Conservation (phyloP, 1,140 invertebrate species). For the Bombus ignitus region DNA sequence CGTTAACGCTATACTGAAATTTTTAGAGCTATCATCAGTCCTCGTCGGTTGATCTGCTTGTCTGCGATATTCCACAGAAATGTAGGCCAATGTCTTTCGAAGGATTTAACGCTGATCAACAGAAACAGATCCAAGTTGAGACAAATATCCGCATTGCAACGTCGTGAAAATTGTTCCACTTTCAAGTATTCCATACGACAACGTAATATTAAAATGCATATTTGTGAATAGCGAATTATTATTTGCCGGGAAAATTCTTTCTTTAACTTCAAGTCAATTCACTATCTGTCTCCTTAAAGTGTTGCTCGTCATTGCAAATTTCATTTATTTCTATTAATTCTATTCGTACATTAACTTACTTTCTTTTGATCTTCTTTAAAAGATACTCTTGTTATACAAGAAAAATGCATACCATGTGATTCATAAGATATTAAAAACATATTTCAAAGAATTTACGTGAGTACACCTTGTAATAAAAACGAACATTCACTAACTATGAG, state of each 20-base stretch:
- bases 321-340: not conserved
- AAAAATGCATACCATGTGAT: too few relatives aligned
- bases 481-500: too few relatives aligned
- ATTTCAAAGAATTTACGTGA: too few relatives aligned
- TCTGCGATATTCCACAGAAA: not conserved
- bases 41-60: conserved; percentile 4
- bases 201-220: not conserved
- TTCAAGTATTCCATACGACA: not conserved
- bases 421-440: too few relatives aligned
- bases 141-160: not conserved
- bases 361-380: too few relatives aligned
- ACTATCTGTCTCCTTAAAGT: not conserved
- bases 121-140: not conserved
- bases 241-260: not conserved
- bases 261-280: not conserved
- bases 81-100: conserved; percentile 38
- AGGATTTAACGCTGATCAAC: not conserved
- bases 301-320: not conserved
- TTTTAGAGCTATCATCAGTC: conserved; percentile 51
- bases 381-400: too few relatives aligned
- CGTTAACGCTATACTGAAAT: conserved; percentile 66
- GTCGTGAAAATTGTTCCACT: not conserved
- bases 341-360: too few relatives aligned
- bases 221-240: not conserved
- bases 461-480: too few relatives aligned